Percentiles rank a stretch among this genome's conserved stretches.
These are phyloP conservation scores for Pycnomerus fuliginosus DNA, from an alignment of 2,888 invertebrate genomes.

Conservation along the genomic window DNA sequence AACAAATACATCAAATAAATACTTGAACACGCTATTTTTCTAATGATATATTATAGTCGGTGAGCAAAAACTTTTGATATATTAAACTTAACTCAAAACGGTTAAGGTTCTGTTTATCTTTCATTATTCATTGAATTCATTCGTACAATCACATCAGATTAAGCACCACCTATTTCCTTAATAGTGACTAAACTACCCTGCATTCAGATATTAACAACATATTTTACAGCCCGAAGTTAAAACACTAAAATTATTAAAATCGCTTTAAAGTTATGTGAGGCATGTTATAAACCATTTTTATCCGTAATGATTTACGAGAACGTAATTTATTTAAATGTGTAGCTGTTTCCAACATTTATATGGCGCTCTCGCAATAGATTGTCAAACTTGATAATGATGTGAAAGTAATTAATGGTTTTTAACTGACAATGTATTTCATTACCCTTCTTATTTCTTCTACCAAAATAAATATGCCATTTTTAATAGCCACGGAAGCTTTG, in stretches of 20 bases:
- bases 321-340: conserved; percentile 26
- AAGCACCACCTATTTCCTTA: too few species aligned
- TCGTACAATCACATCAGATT: too few species aligned
- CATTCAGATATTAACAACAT: conserved; percentile 22
- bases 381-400: conserved; percentile 22
- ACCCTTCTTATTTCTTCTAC: conserved; percentile 2
- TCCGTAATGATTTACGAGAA: conserved; percentile 20
- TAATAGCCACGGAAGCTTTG: too few species aligned
- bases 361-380: conserved; percentile 20
- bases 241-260: conserved; percentile 22
- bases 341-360: conserved; percentile 24
- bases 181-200: conserved; percentile 20
- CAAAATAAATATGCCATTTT: conserved; percentile 1
- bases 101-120: not conserved
- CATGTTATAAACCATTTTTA: conserved; percentile 23
- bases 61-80: conserved; percentile 2
- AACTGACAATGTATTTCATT: conserved; percentile 8
- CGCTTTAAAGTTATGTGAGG: conserved; percentile 11
- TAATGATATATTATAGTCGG: conserved; percentile 8
- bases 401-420: conserved; percentile 17
- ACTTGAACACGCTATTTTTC: conserved; percentile 12
- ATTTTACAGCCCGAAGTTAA: conserved; percentile 21
- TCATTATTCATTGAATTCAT: conserved; percentile 6
- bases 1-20: conserved; percentile 24
- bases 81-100: conserved; percentile 2